Base-by-base conservation (phyloP, 30 jellyfish, hydroid and myxozoan species). In the Hydractinia symbiolongicarpus region DNA sequence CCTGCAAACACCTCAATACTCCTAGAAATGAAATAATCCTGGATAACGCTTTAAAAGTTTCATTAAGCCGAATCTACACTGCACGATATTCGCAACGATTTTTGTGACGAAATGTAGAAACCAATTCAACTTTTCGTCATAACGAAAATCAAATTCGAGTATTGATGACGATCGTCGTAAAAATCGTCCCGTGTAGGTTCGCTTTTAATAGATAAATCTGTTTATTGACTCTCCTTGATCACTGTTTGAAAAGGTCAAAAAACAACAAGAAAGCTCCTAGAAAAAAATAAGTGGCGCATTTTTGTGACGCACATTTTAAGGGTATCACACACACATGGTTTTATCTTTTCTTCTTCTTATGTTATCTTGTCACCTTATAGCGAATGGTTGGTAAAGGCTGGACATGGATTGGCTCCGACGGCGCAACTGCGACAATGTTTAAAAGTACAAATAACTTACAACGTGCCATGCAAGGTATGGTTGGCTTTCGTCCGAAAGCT, bases 321-420 rank as follows among this genome's bases (percentile, higher is more conserved):
- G 69, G 15, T 11, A 58, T 58, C 69, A 58, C 15, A 17, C 15
- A 13, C 69, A 58, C 19, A 11, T 13, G 19, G 1, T 58, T 58
- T 58, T 58, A 58, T 11, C 16, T 17, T 17, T 3, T 19, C 5
- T n/a, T 64, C 0, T 64, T 64, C 17, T 64, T 4, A 13, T 6
- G 40, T 64, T 7, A 6, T 7, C 40, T 64, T 64, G n/a, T n/a
- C 40, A 11, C 4, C 40, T 62, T 53, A 8, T 69, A 91, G 98
- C 90, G 98, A 7, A 91, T 91, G 98, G 86, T 89, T 55, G 98
- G 96, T 8, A 91, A 86, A 81, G 98, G 98, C n/a, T 91, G 98
- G 98, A 91, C 98, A 53, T 91, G 98, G 98, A 82, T 91, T 52
- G 96, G 96, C 9, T 79, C 98, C 1, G 96, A 83, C 61, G 98